phyloP scores from a whole-genome alignment of 2,888 invertebrate species.

The Drosophila cognata region DNA sequence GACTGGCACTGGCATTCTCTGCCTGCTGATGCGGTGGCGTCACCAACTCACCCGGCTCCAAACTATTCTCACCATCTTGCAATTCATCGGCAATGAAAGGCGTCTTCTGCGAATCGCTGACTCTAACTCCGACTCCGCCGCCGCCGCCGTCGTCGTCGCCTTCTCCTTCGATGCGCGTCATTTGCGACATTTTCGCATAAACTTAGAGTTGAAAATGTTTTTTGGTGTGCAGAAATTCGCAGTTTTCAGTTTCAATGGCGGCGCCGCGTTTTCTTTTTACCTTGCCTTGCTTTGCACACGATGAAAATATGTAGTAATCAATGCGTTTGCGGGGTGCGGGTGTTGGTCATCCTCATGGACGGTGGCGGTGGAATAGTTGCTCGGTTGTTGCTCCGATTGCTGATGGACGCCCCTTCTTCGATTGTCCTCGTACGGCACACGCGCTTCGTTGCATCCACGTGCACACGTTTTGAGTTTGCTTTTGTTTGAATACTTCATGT shows the following conservation, averaged over 20 bases:
- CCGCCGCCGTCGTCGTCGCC: not conserved
- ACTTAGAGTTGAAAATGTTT: conserved; percentile 14
- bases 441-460: conserved; percentile 61
- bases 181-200: conserved; percentile 43
- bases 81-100: conserved; percentile 59
- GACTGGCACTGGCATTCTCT: conserved; percentile 34
- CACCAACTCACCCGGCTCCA: conserved; percentile 83
- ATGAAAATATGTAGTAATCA: conserved; percentile 63
- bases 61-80: conserved; percentile 80
- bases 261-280: conserved; percentile 28
- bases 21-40: conserved; percentile 78
- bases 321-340: conserved; percentile 52
- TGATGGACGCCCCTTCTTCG: conserved; percentile 19
- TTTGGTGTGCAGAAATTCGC: conserved; percentile 19
- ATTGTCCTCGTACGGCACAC: conserved; percentile 29
- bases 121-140: not conserved
- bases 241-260: conserved; percentile 43
- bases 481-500: conserved; percentile 65
- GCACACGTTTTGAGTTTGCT: conserved; percentile 57
- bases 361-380: conserved; percentile 22
- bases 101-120: conserved; percentile 15
- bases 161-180: conserved; percentile 12
- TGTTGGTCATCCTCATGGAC: conserved; percentile 51
- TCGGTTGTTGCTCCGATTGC: conserved; percentile 20
- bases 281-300: conserved; percentile 37